These are phyloP conservation scores for Rafetus swinhoei DNA, from an alignment of 2,113 vertebrate genomes.

Conservation along the genomic window DNA sequence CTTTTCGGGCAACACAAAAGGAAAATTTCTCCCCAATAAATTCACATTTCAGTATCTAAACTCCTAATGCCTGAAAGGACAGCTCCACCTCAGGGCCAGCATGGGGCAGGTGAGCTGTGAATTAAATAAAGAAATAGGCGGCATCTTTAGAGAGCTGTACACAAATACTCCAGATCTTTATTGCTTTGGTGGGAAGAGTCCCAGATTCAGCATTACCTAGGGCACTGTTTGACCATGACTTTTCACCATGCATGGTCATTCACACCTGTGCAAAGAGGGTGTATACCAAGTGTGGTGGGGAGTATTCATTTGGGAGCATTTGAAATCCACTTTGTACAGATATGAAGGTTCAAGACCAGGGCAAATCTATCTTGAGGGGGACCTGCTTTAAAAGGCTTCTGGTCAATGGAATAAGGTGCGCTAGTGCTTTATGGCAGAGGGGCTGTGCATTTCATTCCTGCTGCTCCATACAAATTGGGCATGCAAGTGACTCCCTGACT, in stretches of 20 bases:
- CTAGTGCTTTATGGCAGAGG: background rate
- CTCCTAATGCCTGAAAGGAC: background rate
- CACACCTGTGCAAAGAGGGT: background rate
- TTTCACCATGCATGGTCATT: background rate
- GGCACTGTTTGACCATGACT: no score
- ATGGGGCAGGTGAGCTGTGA: background rate
- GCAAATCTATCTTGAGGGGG: background rate
- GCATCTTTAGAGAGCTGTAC: background rate
- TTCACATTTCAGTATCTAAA: background rate
- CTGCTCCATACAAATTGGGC: fast-evolving
- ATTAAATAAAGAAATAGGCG: background rate
- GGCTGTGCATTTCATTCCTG: background rate
- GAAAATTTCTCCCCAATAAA: background rate
- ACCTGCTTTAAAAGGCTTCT: background rate
- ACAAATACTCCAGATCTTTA: background rate
- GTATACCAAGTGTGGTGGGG: background rate
- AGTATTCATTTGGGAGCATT: background rate
- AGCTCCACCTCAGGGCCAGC: background rate
- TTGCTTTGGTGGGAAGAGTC: background rate
- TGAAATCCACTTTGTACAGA: background rate
- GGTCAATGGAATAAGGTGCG: background rate
- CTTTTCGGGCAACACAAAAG: background rate
- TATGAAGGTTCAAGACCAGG: background rate
- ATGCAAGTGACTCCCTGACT: background rate
- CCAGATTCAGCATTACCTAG: background rate